phyloP scores from a whole-genome alignment of 2,888 invertebrate genomes.

The Aleiodes leptofemur region DNA sequence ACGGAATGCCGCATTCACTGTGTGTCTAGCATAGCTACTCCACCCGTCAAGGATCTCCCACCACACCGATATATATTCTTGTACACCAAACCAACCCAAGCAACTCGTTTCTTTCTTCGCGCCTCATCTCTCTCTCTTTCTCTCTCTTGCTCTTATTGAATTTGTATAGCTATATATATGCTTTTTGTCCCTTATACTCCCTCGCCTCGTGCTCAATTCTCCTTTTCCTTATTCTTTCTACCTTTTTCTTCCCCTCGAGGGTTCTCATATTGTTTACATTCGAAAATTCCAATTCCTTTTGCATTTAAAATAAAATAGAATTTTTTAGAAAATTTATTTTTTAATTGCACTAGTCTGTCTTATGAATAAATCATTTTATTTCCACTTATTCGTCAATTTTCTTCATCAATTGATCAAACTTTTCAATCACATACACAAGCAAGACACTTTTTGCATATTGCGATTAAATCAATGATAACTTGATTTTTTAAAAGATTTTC shows the following conservation, averaged over 20 bases:
- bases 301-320: not conserved
- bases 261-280: conserved; percentile 38
- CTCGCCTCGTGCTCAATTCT: conserved; percentile 25
- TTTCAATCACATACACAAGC: too few species aligned
- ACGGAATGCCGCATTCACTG: conserved; percentile 59
- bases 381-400: too few species aligned
- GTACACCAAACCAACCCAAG: conserved; percentile 22
- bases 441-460: too few species aligned
- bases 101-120: conserved; percentile 40
- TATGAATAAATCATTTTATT: too few species aligned
- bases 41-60: conserved; percentile 37
- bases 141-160: not conserved
- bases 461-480: too few species aligned
- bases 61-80: conserved; percentile 27
- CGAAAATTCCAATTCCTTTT: conserved; percentile 16
- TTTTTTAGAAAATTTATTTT: not conserved
- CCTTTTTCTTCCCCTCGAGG: conserved; percentile 26
- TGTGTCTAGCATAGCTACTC: conserved; percentile 57
- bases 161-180: conserved; percentile 17
- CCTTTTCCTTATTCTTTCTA: conserved; percentile 22
- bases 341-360: too few species aligned
- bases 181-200: conserved; percentile 33
- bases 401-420: too few species aligned
- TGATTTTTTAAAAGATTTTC: too few species aligned
- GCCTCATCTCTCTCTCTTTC: conserved; percentile 22